Conservation (phyloP, 2,888 invertebrate genomes). For the Mycogona germanica region DNA sequence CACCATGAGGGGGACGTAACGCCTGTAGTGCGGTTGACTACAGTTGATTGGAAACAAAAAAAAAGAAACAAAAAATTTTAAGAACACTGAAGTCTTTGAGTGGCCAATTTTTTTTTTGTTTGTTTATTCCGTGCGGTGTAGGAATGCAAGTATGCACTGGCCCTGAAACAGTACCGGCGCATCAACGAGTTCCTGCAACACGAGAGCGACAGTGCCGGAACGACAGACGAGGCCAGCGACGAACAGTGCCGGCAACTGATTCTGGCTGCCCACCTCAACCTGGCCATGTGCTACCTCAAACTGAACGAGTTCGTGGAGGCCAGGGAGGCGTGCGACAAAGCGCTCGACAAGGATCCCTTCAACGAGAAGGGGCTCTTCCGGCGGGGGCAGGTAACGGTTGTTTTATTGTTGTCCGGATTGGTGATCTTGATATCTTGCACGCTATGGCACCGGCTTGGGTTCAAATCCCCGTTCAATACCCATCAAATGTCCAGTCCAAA, state of each 20-base stretch:
- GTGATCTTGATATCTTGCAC: no score
- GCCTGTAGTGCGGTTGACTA: no score
- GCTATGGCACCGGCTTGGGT: no score
- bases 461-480: no score
- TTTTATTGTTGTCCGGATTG: no score
- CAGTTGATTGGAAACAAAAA: no score
- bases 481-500: no score
- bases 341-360: conserved; percentile 54
- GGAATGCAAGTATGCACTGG: conserved; percentile 56
- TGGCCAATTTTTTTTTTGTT: no score
- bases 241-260: conserved; percentile 44
- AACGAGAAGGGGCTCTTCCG: conserved; percentile 87
- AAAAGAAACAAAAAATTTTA: no score
- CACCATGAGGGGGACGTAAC: no score
- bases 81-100: no score
- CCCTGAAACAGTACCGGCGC: conserved; percentile 76
- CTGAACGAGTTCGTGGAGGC: conserved; percentile 55
- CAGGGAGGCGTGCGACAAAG: conserved; percentile 60
- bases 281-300: conserved; percentile 69
- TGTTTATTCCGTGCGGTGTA: no score
- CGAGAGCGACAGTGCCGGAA: conserved; percentile 32
- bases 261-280: conserved; percentile 62
- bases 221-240: conserved; percentile 35
- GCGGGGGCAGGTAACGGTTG: conserved; percentile 57
- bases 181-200: conserved; percentile 50